phyloP scores from a whole-genome alignment of 2,113 vertebrate genomes.

The Ptilorrhoa leucosticta region DNA sequence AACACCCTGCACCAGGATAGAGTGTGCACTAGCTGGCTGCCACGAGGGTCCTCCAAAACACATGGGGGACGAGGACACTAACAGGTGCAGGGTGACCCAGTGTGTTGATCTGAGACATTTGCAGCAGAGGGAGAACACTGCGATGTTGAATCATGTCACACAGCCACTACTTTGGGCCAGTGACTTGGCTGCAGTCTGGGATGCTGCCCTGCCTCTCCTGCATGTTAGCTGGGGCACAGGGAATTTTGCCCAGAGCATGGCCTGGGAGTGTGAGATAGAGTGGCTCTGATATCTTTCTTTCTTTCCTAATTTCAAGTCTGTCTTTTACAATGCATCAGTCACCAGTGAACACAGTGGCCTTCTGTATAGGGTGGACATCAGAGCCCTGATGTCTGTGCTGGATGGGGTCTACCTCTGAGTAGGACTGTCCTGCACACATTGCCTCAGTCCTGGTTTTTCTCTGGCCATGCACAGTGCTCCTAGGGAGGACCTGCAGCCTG shows the following conservation, averaged over 20 bases:
- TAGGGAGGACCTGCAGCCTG: neutral
- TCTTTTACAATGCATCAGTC: neutral
- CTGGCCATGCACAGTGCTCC: fast-evolving
- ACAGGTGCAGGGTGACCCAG: neutral
- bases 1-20: neutral
- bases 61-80: fast-evolving
- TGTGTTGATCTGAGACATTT: neutral
- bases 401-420: neutral
- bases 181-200: neutral
- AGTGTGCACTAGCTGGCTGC: neutral
- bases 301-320: neutral
- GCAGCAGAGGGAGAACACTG: neutral
- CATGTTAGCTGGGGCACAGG: neutral
- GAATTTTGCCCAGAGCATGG: neutral
- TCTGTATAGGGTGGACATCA: neutral
- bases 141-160: fast-evolving
- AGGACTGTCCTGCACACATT: fast-evolving
- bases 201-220: neutral
- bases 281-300: neutral
- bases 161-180: neutral
- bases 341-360: neutral
- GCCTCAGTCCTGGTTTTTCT: neutral
- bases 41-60: neutral
- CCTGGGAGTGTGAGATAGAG: neutral
- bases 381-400: neutral